Percentiles rank a stretch among this genome's conserved stretches.
Evolutionary conservation across 2,888 invertebrate species (phyloP).

Genomic region (Hirudinaria manillensis): DNA sequence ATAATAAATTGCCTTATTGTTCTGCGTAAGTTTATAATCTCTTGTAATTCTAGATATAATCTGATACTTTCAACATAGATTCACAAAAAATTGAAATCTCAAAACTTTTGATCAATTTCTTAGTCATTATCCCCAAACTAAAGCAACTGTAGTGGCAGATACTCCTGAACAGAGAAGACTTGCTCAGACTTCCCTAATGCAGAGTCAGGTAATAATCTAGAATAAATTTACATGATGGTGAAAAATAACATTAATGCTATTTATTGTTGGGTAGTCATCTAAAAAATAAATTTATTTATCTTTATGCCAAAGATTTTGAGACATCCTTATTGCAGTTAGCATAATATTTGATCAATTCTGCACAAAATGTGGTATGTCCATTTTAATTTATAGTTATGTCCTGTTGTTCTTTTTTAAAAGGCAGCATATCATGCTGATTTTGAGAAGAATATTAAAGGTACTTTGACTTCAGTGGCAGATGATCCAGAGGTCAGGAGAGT

Average conservation of each 20-base stretch:
- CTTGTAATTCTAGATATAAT: not conserved
- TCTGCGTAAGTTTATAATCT: slow-evolving; percentile 75
- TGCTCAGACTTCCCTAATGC: slow-evolving; percentile 92
- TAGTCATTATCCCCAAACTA: slow-evolving; percentile 97
- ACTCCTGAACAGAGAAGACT: slow-evolving; percentile 93
- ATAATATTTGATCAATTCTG: no score
- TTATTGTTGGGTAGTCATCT: no score
- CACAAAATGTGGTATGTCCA: no score
- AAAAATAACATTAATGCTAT: no score
- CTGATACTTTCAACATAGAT: no score
- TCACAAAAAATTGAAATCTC: no score
- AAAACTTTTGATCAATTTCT: not conserved
- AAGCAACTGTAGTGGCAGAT: slow-evolving; percentile 94
- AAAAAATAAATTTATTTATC: not conserved
- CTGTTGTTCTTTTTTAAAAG: slow-evolving; percentile 8
- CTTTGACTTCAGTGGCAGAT: slow-evolving; percentile 61
- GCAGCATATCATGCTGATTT: slow-evolving; percentile 33
- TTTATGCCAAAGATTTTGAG: no score
- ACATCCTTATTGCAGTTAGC: no score
- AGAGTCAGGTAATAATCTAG: slow-evolving; percentile 69
- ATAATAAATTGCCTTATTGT: slow-evolving; percentile 95
- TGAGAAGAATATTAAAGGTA: slow-evolving; percentile 42
- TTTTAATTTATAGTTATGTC: no score
- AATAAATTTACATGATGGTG: slow-evolving; percentile 41
- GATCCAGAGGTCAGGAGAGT: slow-evolving; percentile 86